Evolutionary conservation across 2,113 vertebrate genomes (phyloP).

Genomic region (Barnardius zonarius): DNA sequence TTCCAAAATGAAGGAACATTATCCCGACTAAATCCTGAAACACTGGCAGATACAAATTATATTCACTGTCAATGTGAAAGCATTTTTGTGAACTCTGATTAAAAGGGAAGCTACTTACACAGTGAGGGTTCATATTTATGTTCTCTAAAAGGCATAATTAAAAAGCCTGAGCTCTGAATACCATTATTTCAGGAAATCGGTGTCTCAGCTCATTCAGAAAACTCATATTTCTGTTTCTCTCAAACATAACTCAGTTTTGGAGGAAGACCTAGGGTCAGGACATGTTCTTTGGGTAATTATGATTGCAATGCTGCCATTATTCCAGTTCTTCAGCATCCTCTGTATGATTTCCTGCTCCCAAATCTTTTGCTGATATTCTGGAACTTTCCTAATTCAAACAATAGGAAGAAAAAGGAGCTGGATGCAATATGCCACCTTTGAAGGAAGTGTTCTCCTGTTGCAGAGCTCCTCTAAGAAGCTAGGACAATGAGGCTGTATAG

Average conservation of each 20-base stretch:
- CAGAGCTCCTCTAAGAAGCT: not conserved
- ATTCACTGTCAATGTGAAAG: not conserved
- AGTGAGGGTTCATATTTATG: not conserved
- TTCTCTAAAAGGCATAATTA: not conserved
- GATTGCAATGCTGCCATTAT: not conserved
- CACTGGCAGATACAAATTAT: not conserved
- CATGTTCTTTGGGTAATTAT: not conserved
- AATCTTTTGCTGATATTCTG: not conserved
- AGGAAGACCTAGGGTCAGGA: not conserved
- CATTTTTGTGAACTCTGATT: not conserved
- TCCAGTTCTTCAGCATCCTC: not conserved
- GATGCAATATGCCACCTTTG: not conserved
- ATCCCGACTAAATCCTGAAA: not conserved
- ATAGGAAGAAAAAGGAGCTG: not conserved
- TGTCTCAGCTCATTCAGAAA: not conserved
- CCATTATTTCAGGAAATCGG: not conserved
- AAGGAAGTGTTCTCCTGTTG: not conserved
- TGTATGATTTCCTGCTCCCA: not conserved
- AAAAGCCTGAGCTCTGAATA: not conserved
- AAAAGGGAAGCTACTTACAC: not conserved
- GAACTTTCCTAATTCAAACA: not conserved
- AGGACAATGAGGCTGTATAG: not conserved
- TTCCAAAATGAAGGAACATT: not conserved
- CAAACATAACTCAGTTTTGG: not conserved
- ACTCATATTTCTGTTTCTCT: not conserved